Percentiles rank a stretch among this genome's conserved stretches.
phyloP scores from a whole-genome alignment of 2,113 vertebrate genomes.

The Notiomystis cincta region DNA sequence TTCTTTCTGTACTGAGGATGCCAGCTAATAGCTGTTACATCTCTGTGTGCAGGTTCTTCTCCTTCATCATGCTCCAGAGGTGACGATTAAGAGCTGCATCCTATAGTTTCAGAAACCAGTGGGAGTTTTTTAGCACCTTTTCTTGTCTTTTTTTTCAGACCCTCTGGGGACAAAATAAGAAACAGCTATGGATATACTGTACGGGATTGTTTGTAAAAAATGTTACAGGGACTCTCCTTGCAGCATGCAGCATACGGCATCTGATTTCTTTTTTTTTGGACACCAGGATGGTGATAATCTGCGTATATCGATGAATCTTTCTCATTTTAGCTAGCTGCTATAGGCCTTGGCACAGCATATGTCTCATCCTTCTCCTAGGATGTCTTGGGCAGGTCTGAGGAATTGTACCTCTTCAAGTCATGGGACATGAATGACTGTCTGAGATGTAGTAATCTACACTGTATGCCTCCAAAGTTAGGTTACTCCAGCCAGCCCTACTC shows the following conservation, averaged over 20 bases:
- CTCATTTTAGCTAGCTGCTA: not conserved
- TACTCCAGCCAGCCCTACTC: not conserved
- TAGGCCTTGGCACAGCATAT: rapidly evolving
- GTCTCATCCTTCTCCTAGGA: not conserved
- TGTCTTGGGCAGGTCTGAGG: not conserved
- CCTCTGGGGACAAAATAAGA: not conserved
- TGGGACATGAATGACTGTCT: not conserved
- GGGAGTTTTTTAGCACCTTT: not conserved
- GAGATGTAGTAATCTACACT: not conserved
- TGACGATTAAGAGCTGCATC: not conserved
- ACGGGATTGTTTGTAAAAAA: not conserved
- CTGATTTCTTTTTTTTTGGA: not conserved
- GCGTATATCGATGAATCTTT: not conserved
- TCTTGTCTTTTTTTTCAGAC: not conserved
- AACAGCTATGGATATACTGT: not conserved
- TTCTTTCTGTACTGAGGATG: not conserved
- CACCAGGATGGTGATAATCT: not conserved
- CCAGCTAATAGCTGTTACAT: not conserved
- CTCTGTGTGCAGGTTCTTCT: not conserved
- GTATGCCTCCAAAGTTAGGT: not conserved
- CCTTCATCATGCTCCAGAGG: not conserved
- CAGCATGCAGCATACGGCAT: not conserved
- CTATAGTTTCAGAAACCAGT: not conserved
- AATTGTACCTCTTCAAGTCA: not conserved
- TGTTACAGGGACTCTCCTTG: not conserved